Evolutionary conservation across 2,888 invertebrate genomes (phyloP), one percentile per base, ranked within the genome.

Genomic region (Campoplex nolae): DNA sequence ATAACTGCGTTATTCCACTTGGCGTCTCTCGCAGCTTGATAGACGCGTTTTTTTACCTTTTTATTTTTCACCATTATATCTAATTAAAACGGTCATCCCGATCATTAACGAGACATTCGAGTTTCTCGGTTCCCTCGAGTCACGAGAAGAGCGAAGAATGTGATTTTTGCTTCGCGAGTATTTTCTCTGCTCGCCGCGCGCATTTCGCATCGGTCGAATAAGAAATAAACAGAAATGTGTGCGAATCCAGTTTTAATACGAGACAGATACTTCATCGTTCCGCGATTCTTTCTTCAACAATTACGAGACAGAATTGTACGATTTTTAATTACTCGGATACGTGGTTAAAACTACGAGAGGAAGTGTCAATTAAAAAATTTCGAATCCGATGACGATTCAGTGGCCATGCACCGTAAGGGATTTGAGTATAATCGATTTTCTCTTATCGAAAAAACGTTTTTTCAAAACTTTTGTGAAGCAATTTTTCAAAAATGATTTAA

Each of bases 51-150:
- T 80, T 76, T 65, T 23, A 23, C 23, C 62, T 18, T 58, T 23
- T 58, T 68, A 45, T 51, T 81, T 80, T 80, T 51, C 67, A 62
- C 38, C 56, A 83, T 80, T 51, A 77, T 67, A 67, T 67, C 62
- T 76, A 83, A 83, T 86, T 86, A 77, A 86, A 83, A 83, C 83
- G 83, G 67, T 83, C 76, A 58, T 28, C 65, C 28, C 78, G 76
- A 80, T 80, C 86, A 82, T 86, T 83, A 83, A 65, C 75, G 80
- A 76, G 70, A 74, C 56, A 79, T 75, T 28, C 74, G 56, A 58
- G 76, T 38, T 23, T 42, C 13, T 4, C 58, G 23, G 0, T 28
- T 16, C 32, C 16, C 51, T 65, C 7, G 73, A 35, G 65, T 71
- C 48, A 58, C 56, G 71, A 35, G n/a, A 23, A 38, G 38, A 38